phyloP scores from a whole-genome alignment of 2,888 invertebrate genomes.

The Argyresthia goedartella region DNA sequence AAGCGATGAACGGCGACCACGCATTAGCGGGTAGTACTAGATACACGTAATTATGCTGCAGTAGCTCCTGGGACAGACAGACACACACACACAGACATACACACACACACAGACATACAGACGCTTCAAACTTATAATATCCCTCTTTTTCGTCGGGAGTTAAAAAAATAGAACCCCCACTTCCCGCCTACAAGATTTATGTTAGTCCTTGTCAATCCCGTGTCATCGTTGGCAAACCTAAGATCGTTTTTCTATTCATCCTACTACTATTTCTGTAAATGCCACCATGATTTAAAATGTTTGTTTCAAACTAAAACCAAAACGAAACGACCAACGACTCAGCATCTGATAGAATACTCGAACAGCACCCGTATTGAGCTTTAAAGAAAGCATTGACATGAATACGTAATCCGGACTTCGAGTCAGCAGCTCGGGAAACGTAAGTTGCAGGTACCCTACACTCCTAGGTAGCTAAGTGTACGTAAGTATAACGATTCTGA shows the following conservation, averaged over 20 bases:
- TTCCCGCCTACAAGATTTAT: no score
- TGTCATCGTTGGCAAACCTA: neutral
- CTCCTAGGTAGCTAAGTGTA: neutral
- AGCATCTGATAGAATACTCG: neutral
- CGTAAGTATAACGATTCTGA: neutral
- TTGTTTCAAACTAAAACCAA: neutral
- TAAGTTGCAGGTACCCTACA: neutral
- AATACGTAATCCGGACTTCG: conserved; percentile 3
- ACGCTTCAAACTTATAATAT: no score
- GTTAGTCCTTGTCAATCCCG: no score
- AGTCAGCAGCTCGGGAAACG: conserved; percentile 4
- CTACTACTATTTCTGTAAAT: neutral
- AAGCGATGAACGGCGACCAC: no score
- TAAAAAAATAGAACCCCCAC: no score
- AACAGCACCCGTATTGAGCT: neutral
- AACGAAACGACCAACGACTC: neutral
- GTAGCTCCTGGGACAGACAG: no score
- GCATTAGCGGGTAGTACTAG: no score
- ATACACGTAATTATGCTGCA: no score
- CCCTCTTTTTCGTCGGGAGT: no score
- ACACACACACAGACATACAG: no score
- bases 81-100: no score
- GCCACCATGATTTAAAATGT: neutral
- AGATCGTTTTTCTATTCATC: neutral
- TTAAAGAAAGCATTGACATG: conserved; percentile 4